These are phyloP conservation scores for Luperina nickerlii DNA, from an alignment of 2,888 invertebrate species.

Conservation along the genomic window DNA sequence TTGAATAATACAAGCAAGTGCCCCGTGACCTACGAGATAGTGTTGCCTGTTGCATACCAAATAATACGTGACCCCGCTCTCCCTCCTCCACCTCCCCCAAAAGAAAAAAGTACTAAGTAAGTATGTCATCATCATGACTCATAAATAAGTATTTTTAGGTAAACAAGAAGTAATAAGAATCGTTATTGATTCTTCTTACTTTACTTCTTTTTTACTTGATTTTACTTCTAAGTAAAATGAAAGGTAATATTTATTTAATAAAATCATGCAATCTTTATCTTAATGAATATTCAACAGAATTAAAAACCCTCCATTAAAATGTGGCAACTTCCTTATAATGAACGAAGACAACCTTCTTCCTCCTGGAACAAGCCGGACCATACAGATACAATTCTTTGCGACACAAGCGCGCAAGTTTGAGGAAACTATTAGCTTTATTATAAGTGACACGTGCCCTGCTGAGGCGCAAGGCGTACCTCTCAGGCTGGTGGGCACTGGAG, in stretches of 20 bases:
- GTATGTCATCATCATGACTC: constrained; percentile 24
- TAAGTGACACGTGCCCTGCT: constrained; percentile 88
- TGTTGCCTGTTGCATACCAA: constrained; percentile 79
- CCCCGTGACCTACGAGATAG: constrained; percentile 87
- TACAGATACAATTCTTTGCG: constrained; percentile 84
- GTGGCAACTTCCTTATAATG: constrained; percentile 85
- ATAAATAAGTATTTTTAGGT: background rate
- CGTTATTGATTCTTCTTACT: background rate
- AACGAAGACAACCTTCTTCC: constrained; percentile 86
- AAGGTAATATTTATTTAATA: constrained; percentile 2
- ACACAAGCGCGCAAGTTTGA: constrained; percentile 80
- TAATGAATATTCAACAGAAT: constrained; percentile 72
- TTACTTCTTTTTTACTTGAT: background rate
- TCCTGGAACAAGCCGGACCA: constrained; percentile 84
- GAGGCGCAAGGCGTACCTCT: constrained; percentile 87
- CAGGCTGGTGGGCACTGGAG: constrained; percentile 88
- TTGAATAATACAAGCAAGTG: constrained; percentile 91
- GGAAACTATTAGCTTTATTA: constrained; percentile 85
- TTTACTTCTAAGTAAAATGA: background rate
- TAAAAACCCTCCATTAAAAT: constrained; percentile 82
- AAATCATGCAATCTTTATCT: background rate
- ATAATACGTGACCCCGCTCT: constrained; percentile 61
- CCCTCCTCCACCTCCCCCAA: constrained; percentile 57
- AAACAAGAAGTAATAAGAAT: background rate
- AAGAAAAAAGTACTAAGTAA: constrained; percentile 81